Percentiles rank a stretch among this genome's conserved stretches.
phyloP scores from a whole-genome alignment of 2,888 invertebrate species.

The Norana najaformis region DNA sequence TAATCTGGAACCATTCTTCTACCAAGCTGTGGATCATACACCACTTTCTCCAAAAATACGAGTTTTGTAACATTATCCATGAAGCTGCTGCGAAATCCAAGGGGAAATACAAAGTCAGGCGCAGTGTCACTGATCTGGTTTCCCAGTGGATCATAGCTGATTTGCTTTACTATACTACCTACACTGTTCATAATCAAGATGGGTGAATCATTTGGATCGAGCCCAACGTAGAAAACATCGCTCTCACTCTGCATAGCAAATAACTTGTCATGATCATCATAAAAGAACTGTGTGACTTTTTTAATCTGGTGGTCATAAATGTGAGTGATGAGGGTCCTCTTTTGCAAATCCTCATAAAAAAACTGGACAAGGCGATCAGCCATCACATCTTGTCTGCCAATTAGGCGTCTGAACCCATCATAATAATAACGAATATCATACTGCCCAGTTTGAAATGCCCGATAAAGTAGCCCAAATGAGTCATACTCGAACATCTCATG shows the following conservation, averaged over 20 bases:
- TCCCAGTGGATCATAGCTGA: slow-evolving; percentile 91
- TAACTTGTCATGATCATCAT: slow-evolving; percentile 74
- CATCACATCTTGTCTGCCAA: slow-evolving; percentile 73
- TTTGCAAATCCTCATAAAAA: slow-evolving; percentile 87
- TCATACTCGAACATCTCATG: slow-evolving; percentile 92
- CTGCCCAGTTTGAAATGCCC: slow-evolving; percentile 82
- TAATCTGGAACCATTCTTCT: slow-evolving; percentile 94
- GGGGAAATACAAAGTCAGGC: slow-evolving; percentile 87
- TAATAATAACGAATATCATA: slow-evolving; percentile 89
- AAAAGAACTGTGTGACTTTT: slow-evolving; percentile 81
- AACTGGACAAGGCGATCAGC: slow-evolving; percentile 80
- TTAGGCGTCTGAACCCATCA: slow-evolving; percentile 83
- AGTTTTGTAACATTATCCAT: slow-evolving; percentile 87
- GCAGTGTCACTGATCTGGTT: slow-evolving; percentile 92
- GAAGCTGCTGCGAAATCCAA: slow-evolving; percentile 83
- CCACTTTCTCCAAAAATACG: slow-evolving; percentile 74
- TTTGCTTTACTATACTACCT: slow-evolving; percentile 88
- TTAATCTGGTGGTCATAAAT: slow-evolving; percentile 90
- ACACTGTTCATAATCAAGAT: slow-evolving; percentile 93
- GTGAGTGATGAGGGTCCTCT: slow-evolving; percentile 84
- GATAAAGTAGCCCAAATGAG: slow-evolving; percentile 82
- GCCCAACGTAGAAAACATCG: slow-evolving; percentile 53
- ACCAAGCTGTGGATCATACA: slow-evolving; percentile 91
- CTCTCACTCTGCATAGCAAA: slow-evolving; percentile 57
- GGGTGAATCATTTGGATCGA: slow-evolving; percentile 75